These are phyloP conservation scores for Hyla sarda DNA, from an alignment of 2,113 vertebrate genomes.

Conservation along the genomic window DNA sequence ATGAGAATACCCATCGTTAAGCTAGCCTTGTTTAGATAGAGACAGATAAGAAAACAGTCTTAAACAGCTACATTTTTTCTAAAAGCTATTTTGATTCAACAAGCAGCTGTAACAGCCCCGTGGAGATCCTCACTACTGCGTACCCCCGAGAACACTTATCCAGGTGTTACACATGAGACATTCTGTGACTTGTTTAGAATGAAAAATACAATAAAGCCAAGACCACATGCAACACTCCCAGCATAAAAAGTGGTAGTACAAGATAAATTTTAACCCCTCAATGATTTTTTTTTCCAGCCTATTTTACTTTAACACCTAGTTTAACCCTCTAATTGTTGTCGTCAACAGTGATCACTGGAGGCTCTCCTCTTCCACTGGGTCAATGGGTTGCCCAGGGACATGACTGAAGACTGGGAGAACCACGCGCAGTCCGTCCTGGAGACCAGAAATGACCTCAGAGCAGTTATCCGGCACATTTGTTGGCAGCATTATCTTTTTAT, in stretches of 20 bases:
- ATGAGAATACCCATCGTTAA: too few species aligned
- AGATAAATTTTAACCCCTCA: not conserved
- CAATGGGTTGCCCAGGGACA: too few species aligned
- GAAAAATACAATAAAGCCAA: not conserved
- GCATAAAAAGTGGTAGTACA: not conserved
- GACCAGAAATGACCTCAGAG: too few species aligned
- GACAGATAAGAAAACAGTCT: not conserved
- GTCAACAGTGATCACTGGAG: too few species aligned
- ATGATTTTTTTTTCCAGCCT: too few species aligned
- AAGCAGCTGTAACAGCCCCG: conserved; percentile 9
- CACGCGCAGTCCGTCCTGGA: too few species aligned
- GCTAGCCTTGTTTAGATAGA: not conserved
- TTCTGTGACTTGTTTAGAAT: not conserved
- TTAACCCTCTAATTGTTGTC: too few species aligned
- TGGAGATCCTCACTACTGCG: conserved; percentile 19
- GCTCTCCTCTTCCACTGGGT: too few species aligned
- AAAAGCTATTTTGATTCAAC: conserved; percentile 14
- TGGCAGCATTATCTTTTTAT: too few species aligned
- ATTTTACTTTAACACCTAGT: too few species aligned
- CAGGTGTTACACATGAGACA: conserved; percentile 33
- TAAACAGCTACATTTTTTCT: not conserved
- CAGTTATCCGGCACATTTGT: too few species aligned
- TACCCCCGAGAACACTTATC: conserved; percentile 35
- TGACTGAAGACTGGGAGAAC: too few species aligned
- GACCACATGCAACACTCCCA: not conserved